Evolutionary conservation across 1,140 invertebrate genomes (phyloP), one percentile per base, ranked within the genome.

Genomic region (Panagrolaimus sp.): DNA sequence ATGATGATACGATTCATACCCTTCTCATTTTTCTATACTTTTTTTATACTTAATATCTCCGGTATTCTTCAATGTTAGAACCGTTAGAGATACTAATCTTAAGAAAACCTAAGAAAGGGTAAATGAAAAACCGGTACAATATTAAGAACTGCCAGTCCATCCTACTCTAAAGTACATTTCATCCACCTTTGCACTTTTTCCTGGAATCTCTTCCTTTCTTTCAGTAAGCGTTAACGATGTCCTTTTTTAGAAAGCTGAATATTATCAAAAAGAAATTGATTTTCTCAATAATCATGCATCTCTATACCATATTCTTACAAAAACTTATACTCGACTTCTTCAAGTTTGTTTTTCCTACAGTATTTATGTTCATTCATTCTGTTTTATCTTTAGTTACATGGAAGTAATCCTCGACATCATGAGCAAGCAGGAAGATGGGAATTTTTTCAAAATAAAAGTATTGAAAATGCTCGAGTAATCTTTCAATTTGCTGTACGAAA

Each of bases 381-480:
- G 0, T 1, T 24, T 32, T 26, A 0, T 14, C 71, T 77, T 48
- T 12, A 78, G 77, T 64, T 78, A 1, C 77, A 78, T 63, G 74
- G 74, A 21, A 46, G 63, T 21, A 55, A 77, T 58, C 67, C 71
- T 6, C 43, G 44, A 4, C 3, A 72, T 17, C 74, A 74, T 43
- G 48, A 38, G 21, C 78, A 76, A 63, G 71, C 78, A 2, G 78
- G 63, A 8, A 45, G 47, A 38, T 78, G 76, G 47, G 76, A 78
- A 68, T 71, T 73, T 43, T 67, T 68, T 21, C 24, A 43, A 6
- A 78, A 78, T 55, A 67, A 64, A 44, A 79, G 75, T 55, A 46
- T 52, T 5, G 77, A 79, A 32, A 78, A 78, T 55, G 68, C 77
- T 4, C 46, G 76, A 32, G 47, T 72, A 9, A 69, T 75, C 12